Evolutionary conservation across 2,888 invertebrate species (phyloP), one percentile per base, ranked within the genome.

Genomic region (Meandrusa payeni): DNA sequence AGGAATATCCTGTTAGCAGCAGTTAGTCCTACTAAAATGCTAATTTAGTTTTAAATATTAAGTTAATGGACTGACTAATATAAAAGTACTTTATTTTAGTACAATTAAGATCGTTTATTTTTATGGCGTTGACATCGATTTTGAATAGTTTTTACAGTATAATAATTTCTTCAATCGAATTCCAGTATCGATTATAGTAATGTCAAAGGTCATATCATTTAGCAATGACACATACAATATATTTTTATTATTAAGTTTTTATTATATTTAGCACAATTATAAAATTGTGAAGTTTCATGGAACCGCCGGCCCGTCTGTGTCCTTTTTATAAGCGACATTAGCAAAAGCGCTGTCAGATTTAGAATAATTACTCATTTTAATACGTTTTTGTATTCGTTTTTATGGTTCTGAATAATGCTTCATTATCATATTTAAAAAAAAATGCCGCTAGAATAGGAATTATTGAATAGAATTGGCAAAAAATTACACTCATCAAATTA

Each of bases 251-350:
- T 19, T 10, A 19, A 5, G 11, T 3, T 12, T 15, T 11, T n/a
- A 9, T 19, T 10, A 19, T 22, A 22, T 22, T 40, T 28, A 22
- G 11, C n/a, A 38, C 11, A 19, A 28, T 28, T 37, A 6, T n/a
- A 20, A 11, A 33, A 41, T 36, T 46, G 36, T 40, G 34, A 39
- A 19, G 47, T 57, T 51, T 36, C 60, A 59, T 61, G 59, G 59
- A 54, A 52, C 59, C 68, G 61, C 61, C 58, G 33, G 43, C 32
- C 64, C 60, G 55, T 61, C 58, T 38, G 29, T 36, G 23, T 48
- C 41, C 46, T 36, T 32, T 33, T 10, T 1, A n/a, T 20, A 11
- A 7, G 5, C 10, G 33, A 7, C 13, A 10, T 33, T 9, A 24
- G 20, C 40, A 42, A 31, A 37, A 31, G 36, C 37, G 12, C 15